These are phyloP conservation scores for Dasypogon diadema DNA, from an alignment of 2,888 invertebrate species.

Conservation along the genomic window DNA sequence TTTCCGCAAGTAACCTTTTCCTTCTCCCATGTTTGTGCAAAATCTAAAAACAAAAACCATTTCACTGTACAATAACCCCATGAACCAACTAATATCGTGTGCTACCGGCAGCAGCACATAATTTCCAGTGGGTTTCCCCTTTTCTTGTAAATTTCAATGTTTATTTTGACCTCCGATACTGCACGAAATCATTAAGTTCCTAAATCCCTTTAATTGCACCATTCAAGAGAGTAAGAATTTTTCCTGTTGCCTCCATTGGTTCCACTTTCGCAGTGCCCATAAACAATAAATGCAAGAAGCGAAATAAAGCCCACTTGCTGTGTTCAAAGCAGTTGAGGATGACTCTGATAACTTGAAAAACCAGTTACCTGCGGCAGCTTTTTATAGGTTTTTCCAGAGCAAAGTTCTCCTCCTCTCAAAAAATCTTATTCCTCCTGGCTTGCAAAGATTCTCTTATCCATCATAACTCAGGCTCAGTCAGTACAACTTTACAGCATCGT, in stretches of 20 bases:
- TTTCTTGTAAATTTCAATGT: too few relatives aligned
- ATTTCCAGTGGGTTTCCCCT: too few relatives aligned
- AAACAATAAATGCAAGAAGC: conserved; percentile 40
- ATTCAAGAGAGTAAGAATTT: neutral
- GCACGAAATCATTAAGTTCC: conserved; percentile 12
- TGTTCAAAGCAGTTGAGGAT: conserved; percentile 15
- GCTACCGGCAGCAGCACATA: too few relatives aligned
- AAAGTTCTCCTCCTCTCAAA: conserved; percentile 19
- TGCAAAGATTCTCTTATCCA: neutral
- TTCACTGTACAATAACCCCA: too few relatives aligned
- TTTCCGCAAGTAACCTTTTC: neutral
- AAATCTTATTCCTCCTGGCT: neutral
- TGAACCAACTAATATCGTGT: too few relatives aligned
- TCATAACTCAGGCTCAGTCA: conserved; percentile 40
- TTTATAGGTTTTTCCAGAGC: conserved; percentile 15
- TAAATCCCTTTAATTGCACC: conserved; percentile 29
- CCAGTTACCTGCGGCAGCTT: conserved; percentile 46
- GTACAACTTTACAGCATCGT: neutral
- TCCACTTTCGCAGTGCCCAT: conserved; percentile 7
- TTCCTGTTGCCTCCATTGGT: too few relatives aligned
- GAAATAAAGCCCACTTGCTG: conserved; percentile 39
- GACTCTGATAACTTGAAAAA: conserved; percentile 40
- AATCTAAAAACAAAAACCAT: too few relatives aligned
- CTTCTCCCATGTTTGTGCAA: neutral
- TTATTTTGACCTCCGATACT: neutral